phyloP scores from a whole-genome alignment of 2,888 invertebrate species.

The Uropetala carovei region DNA sequence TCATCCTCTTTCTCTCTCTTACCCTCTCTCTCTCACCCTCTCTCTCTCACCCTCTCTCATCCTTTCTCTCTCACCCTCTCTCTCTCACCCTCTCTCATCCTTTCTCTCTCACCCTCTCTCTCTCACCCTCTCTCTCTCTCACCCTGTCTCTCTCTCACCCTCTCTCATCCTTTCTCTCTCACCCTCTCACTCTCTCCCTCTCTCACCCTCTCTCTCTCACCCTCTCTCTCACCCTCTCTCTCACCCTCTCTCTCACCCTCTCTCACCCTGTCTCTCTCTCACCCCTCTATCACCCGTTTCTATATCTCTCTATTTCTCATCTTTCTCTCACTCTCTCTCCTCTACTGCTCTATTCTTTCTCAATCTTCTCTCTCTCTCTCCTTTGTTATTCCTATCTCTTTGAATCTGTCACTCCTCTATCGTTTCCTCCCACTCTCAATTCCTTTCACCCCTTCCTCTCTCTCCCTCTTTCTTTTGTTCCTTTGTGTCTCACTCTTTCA shows the following conservation, averaged over 20 bases:
- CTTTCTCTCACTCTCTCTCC: background rate
- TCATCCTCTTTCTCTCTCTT: too few species aligned
- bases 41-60: too few species aligned
- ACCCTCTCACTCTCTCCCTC: background rate
- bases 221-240: background rate
- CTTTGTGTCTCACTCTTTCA: background rate
- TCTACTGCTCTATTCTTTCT: background rate
- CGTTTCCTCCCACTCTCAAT: background rate
- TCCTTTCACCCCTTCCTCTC: background rate
- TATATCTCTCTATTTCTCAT: background rate
- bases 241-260: background rate
- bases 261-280: background rate
- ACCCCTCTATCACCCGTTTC: background rate
- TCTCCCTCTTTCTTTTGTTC: background rate
- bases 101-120: too few species aligned
- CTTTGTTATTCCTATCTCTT: background rate
- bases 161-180: background rate
- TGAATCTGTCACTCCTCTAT: background rate
- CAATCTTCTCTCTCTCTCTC: background rate
- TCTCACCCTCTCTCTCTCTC: background rate
- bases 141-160: background rate
- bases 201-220: background rate
- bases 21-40: too few species aligned
- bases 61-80: too few species aligned
- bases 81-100: too few species aligned